Base-by-base conservation (phyloP, 2,113 vertebrate species). In the Apeltes quadracus region DNA sequence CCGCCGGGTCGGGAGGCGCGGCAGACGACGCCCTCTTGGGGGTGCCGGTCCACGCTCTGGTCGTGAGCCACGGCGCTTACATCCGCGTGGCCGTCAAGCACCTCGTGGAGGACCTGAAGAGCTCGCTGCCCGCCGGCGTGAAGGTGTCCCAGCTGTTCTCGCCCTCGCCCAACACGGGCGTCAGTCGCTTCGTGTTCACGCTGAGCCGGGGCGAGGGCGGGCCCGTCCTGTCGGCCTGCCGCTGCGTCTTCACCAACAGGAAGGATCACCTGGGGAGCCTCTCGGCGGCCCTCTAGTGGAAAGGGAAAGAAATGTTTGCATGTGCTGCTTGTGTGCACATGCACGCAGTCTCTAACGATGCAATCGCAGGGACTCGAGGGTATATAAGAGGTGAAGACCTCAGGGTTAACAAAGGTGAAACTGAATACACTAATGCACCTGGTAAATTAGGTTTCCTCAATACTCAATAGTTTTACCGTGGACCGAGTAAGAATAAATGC, bases 31-130 rank as follows among this genome's bases (percentile, higher is more conserved):
- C 86, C 0, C 62, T 88, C 5, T 64, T 23, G 0, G 66, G 68
- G 0, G 58, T 95, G 41, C 75, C 75, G 2, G 91, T 94, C 76
- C 96, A 94, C 69, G 82, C 93, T 25, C 86, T 98, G 72, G 93
- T 95, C 23, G 97, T 99, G 84, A 97, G 96, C 88, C 97, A 99
- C 0, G 96, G 97, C 0, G 96, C 95, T 4, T 99, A 95, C 88
- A 97, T 99, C 91, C 95, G 92, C 15, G 93, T 93, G 41, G 95
- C 95, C 81, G 69, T 95, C 22, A 87, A 74, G 70, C 96, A 98
- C 90, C 92, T 99, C 7, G 89, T 98, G 67, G 95, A 95, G 29
- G 94, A 97, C 69, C 90, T 97, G 7, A 73, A 82, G 48, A 96
- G 96, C 75, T 78, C 84, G 38, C 87, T 96, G 48, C 96, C 97